Percentiles rank a stretch among this genome's conserved stretches.
phyloP scores from a whole-genome alignment of 1,140 invertebrate genomes.

The Berghia stephanieae region DNA sequence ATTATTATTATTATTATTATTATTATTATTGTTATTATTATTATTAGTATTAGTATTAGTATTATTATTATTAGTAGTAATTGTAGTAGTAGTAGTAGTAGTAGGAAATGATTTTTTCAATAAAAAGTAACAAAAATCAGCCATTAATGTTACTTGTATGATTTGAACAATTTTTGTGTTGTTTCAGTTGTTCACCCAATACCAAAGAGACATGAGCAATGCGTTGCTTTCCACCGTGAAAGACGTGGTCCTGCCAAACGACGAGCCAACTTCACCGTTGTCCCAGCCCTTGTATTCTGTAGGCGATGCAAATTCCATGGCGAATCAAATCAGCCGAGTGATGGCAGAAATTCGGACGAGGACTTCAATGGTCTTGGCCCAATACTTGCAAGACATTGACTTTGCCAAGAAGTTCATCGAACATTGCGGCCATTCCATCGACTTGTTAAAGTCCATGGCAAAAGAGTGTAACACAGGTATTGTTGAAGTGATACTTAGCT shows the following conservation, averaged over 20 bases:
- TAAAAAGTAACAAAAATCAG: no score
- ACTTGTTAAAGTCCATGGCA: constrained; percentile 64
- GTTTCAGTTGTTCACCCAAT: constrained; percentile 51
- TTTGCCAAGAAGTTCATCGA: constrained; percentile 64
- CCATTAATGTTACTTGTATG: no score
- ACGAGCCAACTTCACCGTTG: constrained; percentile 50
- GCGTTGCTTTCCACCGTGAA: constrained; percentile 59
- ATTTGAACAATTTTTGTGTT: constrained; percentile 11
- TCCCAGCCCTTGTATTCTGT: constrained; percentile 51
- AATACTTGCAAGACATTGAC: constrained; percentile 56
- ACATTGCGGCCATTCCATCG: constrained; percentile 60
- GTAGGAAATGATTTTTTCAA: no score
- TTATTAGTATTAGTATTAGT: no score
- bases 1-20: no score
- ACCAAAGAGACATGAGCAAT: constrained; percentile 55
- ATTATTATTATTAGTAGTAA: no score
- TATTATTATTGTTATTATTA: no score
- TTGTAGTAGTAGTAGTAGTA: no score
- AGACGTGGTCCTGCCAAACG: constrained; percentile 50
- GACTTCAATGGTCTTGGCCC: constrained; percentile 61
- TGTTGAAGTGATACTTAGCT: not conserved
- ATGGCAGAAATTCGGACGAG: constrained; percentile 65
- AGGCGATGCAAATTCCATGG: constrained; percentile 58
- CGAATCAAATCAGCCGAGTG: constrained; percentile 62
- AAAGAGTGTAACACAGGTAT: constrained; percentile 64